These are phyloP conservation scores for Parapsyche elsis DNA, from an alignment of 1,140 invertebrate species.

Conservation along the genomic window DNA sequence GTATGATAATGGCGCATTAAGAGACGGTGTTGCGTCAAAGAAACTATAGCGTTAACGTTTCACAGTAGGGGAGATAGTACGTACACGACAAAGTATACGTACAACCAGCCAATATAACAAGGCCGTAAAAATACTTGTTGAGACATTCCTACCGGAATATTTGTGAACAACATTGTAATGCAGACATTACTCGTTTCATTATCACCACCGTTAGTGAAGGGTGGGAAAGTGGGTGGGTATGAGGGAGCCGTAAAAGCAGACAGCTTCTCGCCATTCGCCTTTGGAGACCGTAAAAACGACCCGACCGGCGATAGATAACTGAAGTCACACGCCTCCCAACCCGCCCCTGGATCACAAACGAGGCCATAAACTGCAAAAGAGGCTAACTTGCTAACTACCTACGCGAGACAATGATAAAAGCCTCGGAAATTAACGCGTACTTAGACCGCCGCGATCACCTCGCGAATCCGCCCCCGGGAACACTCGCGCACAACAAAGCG, in stretches of 20 bases:
- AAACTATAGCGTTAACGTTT: too few species aligned
- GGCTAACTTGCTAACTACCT: not conserved
- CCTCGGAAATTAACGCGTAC: not conserved
- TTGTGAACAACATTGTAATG: slow-evolving; percentile 8
- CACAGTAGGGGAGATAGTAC: too few species aligned
- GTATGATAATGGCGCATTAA: too few species aligned
- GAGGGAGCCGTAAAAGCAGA: not conserved
- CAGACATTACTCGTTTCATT: slow-evolving; percentile 18
- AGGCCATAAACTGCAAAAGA: not conserved
- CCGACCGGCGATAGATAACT: slow-evolving; percentile 11
- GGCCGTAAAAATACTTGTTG: slow-evolving; percentile 26
- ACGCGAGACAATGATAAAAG: not conserved
- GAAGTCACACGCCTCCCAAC: not conserved
- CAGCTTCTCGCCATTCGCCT: too few species aligned
- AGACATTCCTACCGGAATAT: slow-evolving; percentile 22
- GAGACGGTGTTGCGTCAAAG: too few species aligned
- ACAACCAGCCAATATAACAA: not conserved
- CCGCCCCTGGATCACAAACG: not conserved
- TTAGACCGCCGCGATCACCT: too few species aligned
- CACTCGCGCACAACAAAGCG: too few species aligned
- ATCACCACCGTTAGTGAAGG: not conserved
- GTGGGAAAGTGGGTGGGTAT: not conserved
- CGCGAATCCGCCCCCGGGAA: too few species aligned
- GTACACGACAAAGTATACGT: not conserved
- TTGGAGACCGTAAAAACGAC: too few species aligned